Conservation (phyloP, 2,797 vertebrate genomes). For the Salmo trutta region DNA sequence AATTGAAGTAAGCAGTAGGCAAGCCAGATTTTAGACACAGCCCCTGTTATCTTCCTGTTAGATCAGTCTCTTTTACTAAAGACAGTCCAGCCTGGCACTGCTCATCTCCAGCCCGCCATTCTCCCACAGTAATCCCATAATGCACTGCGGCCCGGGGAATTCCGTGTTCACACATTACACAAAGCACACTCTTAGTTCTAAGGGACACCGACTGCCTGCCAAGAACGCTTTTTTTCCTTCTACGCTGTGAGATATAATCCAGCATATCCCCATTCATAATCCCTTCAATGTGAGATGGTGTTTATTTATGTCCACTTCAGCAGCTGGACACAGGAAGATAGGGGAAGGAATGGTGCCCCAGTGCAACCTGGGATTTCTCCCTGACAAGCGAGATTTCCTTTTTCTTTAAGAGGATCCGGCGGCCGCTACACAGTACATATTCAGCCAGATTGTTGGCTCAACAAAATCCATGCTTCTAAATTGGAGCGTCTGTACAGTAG, state of each 20-base stretch:
- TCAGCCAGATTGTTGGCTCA: not conserved
- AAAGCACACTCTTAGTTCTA: not conserved
- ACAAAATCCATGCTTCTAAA: not conserved
- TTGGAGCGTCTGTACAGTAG: not conserved
- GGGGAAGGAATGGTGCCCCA: not conserved
- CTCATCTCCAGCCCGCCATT: not conserved
- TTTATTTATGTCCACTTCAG: not conserved
- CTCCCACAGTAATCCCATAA: not conserved
- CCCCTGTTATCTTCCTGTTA: not conserved
- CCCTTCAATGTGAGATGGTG: not conserved
- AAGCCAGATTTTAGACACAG: too few species aligned
- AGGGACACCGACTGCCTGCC: not conserved
- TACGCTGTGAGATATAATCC: not conserved
- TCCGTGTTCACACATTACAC: slow-evolving; percentile 21
- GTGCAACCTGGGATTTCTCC: not conserved
- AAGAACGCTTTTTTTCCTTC: not conserved
- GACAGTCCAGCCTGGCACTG: not conserved
- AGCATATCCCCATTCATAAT: not conserved
- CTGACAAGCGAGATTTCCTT: not conserved
- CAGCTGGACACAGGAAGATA: not conserved
- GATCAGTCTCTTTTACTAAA: not conserved
- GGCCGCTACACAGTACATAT: not conserved
- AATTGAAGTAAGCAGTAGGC: too few species aligned
- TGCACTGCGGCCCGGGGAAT: not conserved
- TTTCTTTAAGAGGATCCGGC: not conserved